phyloP scores from a whole-genome alignment of 2,113 vertebrate genomes.

The rabbit (Oryctolagus cuniculus) region mOryCun1.1 NC_091439.1:48940001-48940500 shows the following conservation, averaged over 20 bases:
- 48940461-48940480: conserved; percentile 64
- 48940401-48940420: conserved; percentile 78
- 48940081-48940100: background rate
- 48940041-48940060: background rate
- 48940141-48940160: background rate
- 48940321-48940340: background rate
- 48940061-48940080: background rate
- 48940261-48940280: background rate
- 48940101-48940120: conserved; percentile 6
- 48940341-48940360: background rate
- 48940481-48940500: conserved; percentile 81
- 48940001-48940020: background rate
- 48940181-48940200: no score
- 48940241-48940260: background rate
- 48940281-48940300: background rate
- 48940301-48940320: background rate
- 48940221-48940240: no score
- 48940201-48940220: no score
- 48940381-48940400: conserved; percentile 60
- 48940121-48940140: background rate
- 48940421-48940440: conserved; percentile 82
- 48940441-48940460: conserved; percentile 79
- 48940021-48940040: background rate
- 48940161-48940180: no score
- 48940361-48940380: conserved; percentile 29